Evolutionary conservation across 2,113 vertebrate species (phyloP).

Genomic region (Phasianus colchicus): DNA sequence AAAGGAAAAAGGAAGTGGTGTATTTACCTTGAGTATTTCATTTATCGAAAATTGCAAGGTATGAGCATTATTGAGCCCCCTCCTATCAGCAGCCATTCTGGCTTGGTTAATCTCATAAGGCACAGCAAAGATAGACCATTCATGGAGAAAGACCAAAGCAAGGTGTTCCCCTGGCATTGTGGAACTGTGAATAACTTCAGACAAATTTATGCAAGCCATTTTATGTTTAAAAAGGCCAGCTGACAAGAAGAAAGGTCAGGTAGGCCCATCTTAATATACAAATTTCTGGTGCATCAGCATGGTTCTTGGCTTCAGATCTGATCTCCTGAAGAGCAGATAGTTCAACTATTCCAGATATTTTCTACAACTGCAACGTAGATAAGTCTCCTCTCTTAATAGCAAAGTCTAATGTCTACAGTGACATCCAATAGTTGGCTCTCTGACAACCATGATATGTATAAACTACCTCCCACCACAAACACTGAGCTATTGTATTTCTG

Average conservation of each 20-base stretch:
- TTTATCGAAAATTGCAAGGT: not conserved
- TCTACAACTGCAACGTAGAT: not conserved
- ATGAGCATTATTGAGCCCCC: not conserved
- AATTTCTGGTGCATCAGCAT: not conserved
- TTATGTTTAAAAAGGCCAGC: not conserved
- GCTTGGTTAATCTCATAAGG: not conserved
- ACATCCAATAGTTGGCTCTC: not conserved
- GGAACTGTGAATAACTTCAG: not conserved
- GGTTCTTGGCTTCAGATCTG: accelerated
- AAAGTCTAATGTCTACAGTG: not conserved
- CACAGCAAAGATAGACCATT: not conserved
- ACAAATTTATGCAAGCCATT: not conserved
- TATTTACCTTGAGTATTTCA: not conserved
- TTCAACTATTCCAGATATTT: not conserved
- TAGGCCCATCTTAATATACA: not conserved
- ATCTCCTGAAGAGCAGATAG: not conserved
- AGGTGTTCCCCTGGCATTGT: not conserved
- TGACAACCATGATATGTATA: not conserved
- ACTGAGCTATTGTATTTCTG: not conserved
- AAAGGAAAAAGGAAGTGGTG: not conserved
- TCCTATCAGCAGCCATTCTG: not conserved
- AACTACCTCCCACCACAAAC: not conserved
- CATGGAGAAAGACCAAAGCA: not conserved
- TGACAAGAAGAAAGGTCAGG: slow-evolving; percentile 9
- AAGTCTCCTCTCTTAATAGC: not conserved